phyloP scores from a whole-genome alignment of 1,140 invertebrate genomes.

The Sarcophaga peregrina region DNA sequence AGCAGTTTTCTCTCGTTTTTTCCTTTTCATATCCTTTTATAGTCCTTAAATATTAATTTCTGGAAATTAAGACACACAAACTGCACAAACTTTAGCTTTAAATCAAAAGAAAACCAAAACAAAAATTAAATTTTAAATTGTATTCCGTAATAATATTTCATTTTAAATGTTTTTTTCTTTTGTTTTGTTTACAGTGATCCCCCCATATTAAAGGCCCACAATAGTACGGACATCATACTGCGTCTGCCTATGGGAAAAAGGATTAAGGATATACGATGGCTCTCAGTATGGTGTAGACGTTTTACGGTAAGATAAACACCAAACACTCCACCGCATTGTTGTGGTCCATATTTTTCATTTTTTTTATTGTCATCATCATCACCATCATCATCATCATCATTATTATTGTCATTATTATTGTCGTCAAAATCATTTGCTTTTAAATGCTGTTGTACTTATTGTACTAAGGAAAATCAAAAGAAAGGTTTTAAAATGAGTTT shows the following conservation, averaged over 20 bases:
- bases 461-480: too few relatives aligned
- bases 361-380: not conserved
- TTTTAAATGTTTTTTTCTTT: slow-evolving; percentile 32
- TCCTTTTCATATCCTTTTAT: too few relatives aligned
- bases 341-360: not conserved
- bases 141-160: slow-evolving; percentile 6
- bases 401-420: not conserved
- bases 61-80: slow-evolving; percentile 2
- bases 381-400: not conserved
- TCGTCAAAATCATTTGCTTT: not conserved
- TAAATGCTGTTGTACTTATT: not conserved
- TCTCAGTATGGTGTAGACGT: slow-evolving; percentile 89
- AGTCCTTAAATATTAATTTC: not conserved
- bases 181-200: slow-evolving; percentile 74
- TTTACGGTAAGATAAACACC: slow-evolving; percentile 79
- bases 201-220: slow-evolving; percentile 78
- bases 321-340: too few relatives aligned
- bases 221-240: slow-evolving; percentile 84
- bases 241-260: slow-evolving; percentile 83
- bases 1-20: not conserved
- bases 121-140: not conserved
- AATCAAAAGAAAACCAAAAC: not conserved
- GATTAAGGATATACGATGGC: slow-evolving; percentile 87
- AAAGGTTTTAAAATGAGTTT: too few relatives aligned
- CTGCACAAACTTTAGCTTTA: not conserved